Percentiles rank a stretch among this genome's conserved stretches.
Conservation (phyloP, 2,113 vertebrate genomes). For the Syngnathoides biaculeatus region DNA sequence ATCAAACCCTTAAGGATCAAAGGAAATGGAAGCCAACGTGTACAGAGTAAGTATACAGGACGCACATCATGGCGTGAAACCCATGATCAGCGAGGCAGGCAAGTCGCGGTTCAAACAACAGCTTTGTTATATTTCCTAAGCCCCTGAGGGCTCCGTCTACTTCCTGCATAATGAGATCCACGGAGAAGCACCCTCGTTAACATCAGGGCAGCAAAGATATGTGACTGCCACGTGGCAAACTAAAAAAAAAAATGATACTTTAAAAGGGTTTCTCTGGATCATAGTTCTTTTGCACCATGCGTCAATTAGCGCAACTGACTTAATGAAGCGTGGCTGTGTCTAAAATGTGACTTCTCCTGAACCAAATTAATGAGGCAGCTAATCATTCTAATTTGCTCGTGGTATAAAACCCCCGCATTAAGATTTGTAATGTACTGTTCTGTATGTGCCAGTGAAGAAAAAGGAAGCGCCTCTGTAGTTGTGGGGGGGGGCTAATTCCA, state of each 20-base stretch:
- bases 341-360: slow-evolving; percentile 66
- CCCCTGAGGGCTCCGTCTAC: slow-evolving; percentile 8
- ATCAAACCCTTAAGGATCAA: background rate
- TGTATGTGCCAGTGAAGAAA: slow-evolving; percentile 26
- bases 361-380: slow-evolving; percentile 69
- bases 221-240: background rate
- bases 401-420: slow-evolving; percentile 53
- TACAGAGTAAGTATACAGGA: too few species aligned
- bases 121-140: slow-evolving; percentile 15
- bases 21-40: background rate
- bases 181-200: background rate
- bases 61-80: slow-evolving; percentile 2
- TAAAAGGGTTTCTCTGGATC: background rate
- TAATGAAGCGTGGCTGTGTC: slow-evolving; percentile 66
- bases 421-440: slow-evolving; percentile 35
- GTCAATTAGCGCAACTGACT: slow-evolving; percentile 51
- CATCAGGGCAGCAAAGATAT: background rate
- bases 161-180: background rate
- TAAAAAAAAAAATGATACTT: background rate
- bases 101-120: slow-evolving; percentile 5
- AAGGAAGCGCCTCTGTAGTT: slow-evolving; percentile 52
- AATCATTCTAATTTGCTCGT: slow-evolving; percentile 71
- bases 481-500: slow-evolving; percentile 72
- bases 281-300: slow-evolving; percentile 8
- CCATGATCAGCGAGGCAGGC: slow-evolving; percentile 34